These are phyloP conservation scores for Dolichallabes microphthalmus DNA, from an alignment of 2,113 vertebrate genomes.

Conservation along the genomic window DNA sequence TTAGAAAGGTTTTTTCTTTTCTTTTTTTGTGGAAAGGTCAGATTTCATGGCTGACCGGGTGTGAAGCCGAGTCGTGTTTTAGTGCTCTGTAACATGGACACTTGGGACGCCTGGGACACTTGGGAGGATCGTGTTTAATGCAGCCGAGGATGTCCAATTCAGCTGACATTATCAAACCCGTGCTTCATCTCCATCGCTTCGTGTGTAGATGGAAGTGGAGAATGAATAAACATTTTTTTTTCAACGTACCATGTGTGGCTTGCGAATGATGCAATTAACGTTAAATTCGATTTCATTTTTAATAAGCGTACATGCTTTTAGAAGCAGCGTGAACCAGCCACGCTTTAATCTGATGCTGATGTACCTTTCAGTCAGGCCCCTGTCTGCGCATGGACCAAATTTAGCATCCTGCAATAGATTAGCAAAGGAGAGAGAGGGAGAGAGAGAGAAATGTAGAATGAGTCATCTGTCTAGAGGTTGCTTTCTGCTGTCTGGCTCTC, in stretches of 20 bases:
- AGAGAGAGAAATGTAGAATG: conserved; percentile 49
- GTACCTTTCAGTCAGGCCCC: conserved; percentile 68
- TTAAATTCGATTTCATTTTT: not conserved
- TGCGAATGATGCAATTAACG: conserved; percentile 31
- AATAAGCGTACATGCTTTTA: not conserved
- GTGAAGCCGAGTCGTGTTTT: not conserved
- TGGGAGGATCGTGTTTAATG: conserved; percentile 22
- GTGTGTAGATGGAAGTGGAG: not conserved
- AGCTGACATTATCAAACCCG: conserved; percentile 46
- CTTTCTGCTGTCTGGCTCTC: conserved; percentile 25
- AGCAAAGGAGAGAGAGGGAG: conserved; percentile 55
- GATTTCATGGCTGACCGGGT: conserved; percentile 34
- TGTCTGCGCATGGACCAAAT: conserved; percentile 70
- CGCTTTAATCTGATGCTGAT: conserved; percentile 60
- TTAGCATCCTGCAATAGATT: conserved; percentile 64
- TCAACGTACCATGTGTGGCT: conserved; percentile 19
- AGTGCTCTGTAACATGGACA: not conserved
- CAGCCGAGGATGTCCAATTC: conserved; percentile 29
- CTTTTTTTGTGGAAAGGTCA: conserved; percentile 43
- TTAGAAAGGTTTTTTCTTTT: not conserved
- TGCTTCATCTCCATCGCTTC: conserved; percentile 28
- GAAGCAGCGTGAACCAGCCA: conserved; percentile 9
- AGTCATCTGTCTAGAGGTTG: conserved; percentile 63
- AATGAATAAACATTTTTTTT: conserved; percentile 5
- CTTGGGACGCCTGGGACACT: conserved; percentile 1